Base-by-base conservation (phyloP, 2,888 invertebrate species). In the Xestia sexstrigata region DNA sequence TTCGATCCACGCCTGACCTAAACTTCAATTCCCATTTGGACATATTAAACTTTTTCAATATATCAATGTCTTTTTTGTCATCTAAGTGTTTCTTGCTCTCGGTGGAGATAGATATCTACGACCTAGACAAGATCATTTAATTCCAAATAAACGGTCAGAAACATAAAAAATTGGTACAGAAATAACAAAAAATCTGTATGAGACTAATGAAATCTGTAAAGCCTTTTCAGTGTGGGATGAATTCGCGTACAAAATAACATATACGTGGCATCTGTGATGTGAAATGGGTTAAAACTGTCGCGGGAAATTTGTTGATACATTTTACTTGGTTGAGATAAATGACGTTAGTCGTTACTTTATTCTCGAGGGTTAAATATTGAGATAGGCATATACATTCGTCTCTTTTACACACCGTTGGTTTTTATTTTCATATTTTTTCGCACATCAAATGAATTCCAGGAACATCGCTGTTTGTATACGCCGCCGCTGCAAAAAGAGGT, bases 281-380 rank as follows among this genome's bases (percentile, higher is more conserved):
- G 82, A 84, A 84, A 87, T 89, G 82, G 69, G 71, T 76, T 74
- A 80, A 79, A 82, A 81, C 69, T 68, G 82, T 71, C 71, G 60
- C 68, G 60, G 63, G 69, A 82, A 82, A 79, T 87, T 84, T 75
- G 84, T 82, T 84, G 74, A 82, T 76, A 81, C 79, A 88, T 85
- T 89, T 86, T 78, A 82, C 83, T 81, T 73, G 78, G 68, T 74
- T 69, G 65, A 79, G 87, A 89, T 88, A 88, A 86, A 87, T 88
- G 83, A 84, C 82, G 79, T 85, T 71, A 76, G 75, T 82, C 80
- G 78, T 86, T 87, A 82, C 83, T 75, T 82, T 78, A 76, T 68
- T 79, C 78, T 70, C 70, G 66, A 49, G 75, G 70, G 74, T 82
- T 79, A 81, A 84, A 84, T 87, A 85, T 83, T 74, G 69, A 62